Base-by-base conservation (phyloP, 1,140 invertebrate genomes). In the Heliconius nattereri region DNA sequence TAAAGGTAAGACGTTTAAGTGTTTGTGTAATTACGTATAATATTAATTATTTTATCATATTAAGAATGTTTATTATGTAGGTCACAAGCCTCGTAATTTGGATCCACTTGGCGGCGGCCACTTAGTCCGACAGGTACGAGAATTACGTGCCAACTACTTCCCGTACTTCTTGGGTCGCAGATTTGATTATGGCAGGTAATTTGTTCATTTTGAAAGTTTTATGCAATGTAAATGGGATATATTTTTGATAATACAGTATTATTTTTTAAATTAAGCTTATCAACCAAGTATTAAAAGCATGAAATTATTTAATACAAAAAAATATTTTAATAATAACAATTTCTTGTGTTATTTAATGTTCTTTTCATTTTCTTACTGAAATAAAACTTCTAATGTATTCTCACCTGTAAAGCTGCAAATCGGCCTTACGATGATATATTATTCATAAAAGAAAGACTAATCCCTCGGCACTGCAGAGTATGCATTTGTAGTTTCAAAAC, bases 81-180 rank as follows among this genome's bases (percentile, higher is more conserved):
- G 88, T 88, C 89, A 90, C 80, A 90, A 90, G 74, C 77, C 86
- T 71, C 84, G 83, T 54, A 87, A 84, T 71, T 66, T 94, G 74
- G 92, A 94, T 80, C 81, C 87, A 26, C 81, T 88, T 37, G 87
- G 89, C 26, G 85, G 86, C 37, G 85, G 86, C 20, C 89, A 88
- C 73, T 79, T 91, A 74, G 85, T 90, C 9, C 87, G 92, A 7
- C 83, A 91, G 71, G 88, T 87, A 0, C 87, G 92, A 1, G 90
- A 94, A 37, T 80, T 86, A 3, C 84, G 85, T 23, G 57, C 57
- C 3, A 60, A 60, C 23, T 90, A 85, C 71, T 78, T 90, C 13
- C 85, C 89, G 19, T 91, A 87, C 76, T 83, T 85, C 37, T 79
- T 86, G 78, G 85, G 81, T n/a, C 86, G 91, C 80, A 84, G 85